Evolutionary conservation across 2,113 vertebrate genomes (phyloP).

Genomic region (Aegotheles bennettii): DNA sequence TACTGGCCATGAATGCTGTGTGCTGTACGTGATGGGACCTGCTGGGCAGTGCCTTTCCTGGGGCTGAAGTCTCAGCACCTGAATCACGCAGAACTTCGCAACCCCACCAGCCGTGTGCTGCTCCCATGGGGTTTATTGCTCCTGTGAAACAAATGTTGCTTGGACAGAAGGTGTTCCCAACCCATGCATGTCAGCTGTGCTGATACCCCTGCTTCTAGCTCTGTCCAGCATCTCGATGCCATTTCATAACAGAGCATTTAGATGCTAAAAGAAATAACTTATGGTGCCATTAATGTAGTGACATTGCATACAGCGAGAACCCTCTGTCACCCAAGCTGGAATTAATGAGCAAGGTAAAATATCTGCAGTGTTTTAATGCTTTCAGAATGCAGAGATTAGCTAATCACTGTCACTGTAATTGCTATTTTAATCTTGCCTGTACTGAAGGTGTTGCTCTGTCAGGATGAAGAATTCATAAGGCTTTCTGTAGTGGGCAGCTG

Average conservation of each 20-base stretch:
- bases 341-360: slow-evolving; percentile 13
- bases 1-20: slow-evolving; percentile 20
- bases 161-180: background rate
- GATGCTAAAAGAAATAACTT: background rate
- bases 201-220: slow-evolving; percentile 11
- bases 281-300: background rate
- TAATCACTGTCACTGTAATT: slow-evolving; percentile 25
- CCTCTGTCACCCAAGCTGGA: background rate
- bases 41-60: slow-evolving; percentile 43
- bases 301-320: background rate
- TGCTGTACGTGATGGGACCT: slow-evolving; percentile 21
- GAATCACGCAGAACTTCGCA: background rate
- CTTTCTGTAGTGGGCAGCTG: background rate
- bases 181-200: background rate
- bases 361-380: slow-evolving; percentile 36
- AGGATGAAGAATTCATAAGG: background rate
- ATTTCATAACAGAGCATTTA: background rate
- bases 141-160: background rate
- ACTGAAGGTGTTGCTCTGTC: background rate
- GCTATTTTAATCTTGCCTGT: background rate
- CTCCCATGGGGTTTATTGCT: background rate
- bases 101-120: background rate
- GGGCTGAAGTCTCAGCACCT: background rate
- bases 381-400: background rate
- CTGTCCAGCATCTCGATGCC: slow-evolving; percentile 36